Percentiles rank a stretch among this genome's conserved stretches.
These are phyloP conservation scores for Melanophora roralis DNA, from an alignment of 2,888 invertebrate genomes.

Conservation along the genomic window DNA sequence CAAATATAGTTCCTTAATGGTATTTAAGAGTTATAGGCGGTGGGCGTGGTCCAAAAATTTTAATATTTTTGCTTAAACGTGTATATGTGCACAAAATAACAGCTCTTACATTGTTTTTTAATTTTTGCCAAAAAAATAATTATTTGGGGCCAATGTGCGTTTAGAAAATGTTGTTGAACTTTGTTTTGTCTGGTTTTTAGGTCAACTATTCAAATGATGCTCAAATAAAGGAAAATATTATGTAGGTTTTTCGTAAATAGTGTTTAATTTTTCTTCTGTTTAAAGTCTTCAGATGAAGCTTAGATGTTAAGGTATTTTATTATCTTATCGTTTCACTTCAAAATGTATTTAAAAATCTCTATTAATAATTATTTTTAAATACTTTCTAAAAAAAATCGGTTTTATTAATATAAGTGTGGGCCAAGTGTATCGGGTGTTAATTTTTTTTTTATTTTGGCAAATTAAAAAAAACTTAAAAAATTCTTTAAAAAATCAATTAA, in stretches of 20 bases:
- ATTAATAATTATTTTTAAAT: neutral
- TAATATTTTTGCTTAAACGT: no score
- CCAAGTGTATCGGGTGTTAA: no score
- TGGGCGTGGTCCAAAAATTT: no score
- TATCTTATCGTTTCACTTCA: conserved; percentile 38
- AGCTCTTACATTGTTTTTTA: no score
- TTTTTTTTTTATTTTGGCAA: no score
- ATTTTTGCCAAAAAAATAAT: no score
- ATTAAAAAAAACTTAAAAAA: no score
- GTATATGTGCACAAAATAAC: no score
- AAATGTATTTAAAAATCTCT: neutral
- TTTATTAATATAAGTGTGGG: no score
- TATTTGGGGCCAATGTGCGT: no score
- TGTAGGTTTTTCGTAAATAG: conserved; percentile 38
- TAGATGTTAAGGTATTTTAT: neutral
- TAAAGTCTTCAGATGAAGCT: neutral
- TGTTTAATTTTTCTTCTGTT: conserved; percentile 2
- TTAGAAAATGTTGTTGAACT: conserved; percentile 53
- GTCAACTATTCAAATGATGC: neutral
- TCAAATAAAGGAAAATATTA: neutral
- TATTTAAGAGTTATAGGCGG: no score
- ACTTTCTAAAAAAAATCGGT: neutral
- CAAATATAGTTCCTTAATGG: no score
- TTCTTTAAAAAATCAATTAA: neutral
- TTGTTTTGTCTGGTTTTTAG: conserved; percentile 18